Evolutionary conservation across 2,797 vertebrate genomes (phyloP).

Genomic region (Meda fulgida): DNA sequence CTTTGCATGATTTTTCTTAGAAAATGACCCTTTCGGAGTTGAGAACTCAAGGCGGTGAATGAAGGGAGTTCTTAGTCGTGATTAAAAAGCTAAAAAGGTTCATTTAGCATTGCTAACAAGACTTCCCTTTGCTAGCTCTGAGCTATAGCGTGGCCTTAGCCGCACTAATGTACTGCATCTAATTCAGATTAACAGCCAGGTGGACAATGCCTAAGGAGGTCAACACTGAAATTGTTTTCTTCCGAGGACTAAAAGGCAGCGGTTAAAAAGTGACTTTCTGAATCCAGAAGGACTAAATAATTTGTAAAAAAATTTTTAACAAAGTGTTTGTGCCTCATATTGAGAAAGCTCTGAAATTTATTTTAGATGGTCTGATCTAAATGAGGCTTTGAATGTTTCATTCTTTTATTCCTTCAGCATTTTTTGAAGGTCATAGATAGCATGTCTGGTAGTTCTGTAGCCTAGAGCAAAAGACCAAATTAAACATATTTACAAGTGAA

Average conservation of each 20-base stretch:
- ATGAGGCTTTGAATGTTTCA: slow-evolving; percentile 9
- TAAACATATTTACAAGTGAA: slow-evolving; percentile 19
- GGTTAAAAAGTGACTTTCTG: slow-evolving; percentile 55
- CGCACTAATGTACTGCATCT: slow-evolving; percentile 47
- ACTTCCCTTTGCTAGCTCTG: slow-evolving; percentile 36
- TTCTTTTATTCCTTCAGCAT: neutral
- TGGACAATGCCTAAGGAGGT: slow-evolving; percentile 46
- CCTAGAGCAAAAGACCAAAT: slow-evolving; percentile 21
- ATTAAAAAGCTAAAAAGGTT: slow-evolving; percentile 51
- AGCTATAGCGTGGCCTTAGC: slow-evolving; percentile 45
- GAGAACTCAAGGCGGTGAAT: slow-evolving; percentile 37
- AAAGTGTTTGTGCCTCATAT: slow-evolving; percentile 33
- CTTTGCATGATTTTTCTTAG: neutral
- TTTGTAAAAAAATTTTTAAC: slow-evolving; percentile 41
- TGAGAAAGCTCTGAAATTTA: slow-evolving; percentile 2
- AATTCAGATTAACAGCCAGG: slow-evolving; percentile 60
- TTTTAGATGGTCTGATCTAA: neutral
- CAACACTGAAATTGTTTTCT: slow-evolving; percentile 45
- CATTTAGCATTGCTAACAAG: slow-evolving; percentile 57
- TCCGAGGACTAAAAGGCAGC: slow-evolving; percentile 34
- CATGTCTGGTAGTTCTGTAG: slow-evolving; percentile 28
- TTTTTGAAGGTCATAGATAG: slow-evolving; percentile 41
- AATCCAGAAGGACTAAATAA: slow-evolving; percentile 26
- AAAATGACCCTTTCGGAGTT: slow-evolving; percentile 17
- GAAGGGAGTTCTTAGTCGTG: slow-evolving; percentile 25